phyloP scores from a whole-genome alignment of 2,888 invertebrate species.

The Clanis bilineata region DNA sequence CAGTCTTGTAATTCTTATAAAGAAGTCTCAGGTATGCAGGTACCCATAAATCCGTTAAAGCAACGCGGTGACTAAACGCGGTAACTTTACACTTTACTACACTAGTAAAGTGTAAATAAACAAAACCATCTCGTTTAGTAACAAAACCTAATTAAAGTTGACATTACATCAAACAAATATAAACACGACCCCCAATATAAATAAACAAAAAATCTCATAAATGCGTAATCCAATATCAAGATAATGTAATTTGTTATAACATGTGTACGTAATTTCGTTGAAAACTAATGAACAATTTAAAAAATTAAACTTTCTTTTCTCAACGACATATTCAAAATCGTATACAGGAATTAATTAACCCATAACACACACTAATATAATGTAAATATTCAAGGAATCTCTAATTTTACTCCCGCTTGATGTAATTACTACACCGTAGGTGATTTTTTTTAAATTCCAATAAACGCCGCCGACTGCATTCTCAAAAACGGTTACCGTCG shows the following conservation, averaged over 20 bases:
- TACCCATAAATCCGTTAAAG: no score
- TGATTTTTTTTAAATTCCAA: constrained; percentile 51
- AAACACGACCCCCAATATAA: background rate
- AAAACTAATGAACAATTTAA: constrained; percentile 33
- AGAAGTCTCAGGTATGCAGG: no score
- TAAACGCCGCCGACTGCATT: constrained; percentile 51
- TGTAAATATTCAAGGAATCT: constrained; percentile 60
- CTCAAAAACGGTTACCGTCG: background rate
- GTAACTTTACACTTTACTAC: no score
- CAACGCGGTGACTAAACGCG: no score
- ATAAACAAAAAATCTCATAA: constrained; percentile 2
- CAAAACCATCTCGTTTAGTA: background rate
- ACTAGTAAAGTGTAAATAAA: background rate
- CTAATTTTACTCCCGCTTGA: constrained; percentile 43
- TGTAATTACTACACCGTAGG: constrained; percentile 59
- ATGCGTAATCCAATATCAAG: constrained; percentile 4
- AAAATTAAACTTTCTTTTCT: constrained; percentile 52
- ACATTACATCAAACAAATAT: background rate
- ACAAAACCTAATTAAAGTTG: background rate
- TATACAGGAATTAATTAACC: constrained; percentile 57
- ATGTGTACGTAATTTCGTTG: constrained; percentile 5
- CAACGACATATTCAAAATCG: constrained; percentile 35
- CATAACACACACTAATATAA: constrained; percentile 57
- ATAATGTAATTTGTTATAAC: constrained; percentile 22
- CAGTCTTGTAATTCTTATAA: no score